These are phyloP conservation scores for Coecobrya sp. DNA, from an alignment of 2,888 invertebrate genomes.

Conservation along the genomic window DNA sequence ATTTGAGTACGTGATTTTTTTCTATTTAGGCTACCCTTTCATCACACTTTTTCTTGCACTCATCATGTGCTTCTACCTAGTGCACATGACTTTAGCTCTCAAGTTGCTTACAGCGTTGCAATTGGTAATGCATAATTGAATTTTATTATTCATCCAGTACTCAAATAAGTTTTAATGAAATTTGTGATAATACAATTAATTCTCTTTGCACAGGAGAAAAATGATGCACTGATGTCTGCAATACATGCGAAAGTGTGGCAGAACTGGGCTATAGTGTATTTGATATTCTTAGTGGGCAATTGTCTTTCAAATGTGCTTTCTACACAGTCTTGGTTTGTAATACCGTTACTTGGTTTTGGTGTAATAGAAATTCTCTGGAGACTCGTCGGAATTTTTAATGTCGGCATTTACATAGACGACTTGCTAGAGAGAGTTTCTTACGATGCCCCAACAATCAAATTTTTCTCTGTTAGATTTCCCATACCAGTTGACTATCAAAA, in stretches of 20 bases:
- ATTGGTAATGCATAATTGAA: slow-evolving; percentile 57
- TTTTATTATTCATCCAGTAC: not conserved
- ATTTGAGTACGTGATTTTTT: slow-evolving; percentile 9
- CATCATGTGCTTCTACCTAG: slow-evolving; percentile 76
- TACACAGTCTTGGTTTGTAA: slow-evolving; percentile 52
- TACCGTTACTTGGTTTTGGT: slow-evolving; percentile 57
- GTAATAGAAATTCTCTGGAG: slow-evolving; percentile 81
- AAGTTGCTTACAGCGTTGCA: slow-evolving; percentile 76
- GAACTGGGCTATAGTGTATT: slow-evolving; percentile 83
- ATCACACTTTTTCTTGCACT: slow-evolving; percentile 71
- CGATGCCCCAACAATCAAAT: slow-evolving; percentile 79
- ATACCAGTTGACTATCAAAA: slow-evolving; percentile 50
- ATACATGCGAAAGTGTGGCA: slow-evolving; percentile 83
- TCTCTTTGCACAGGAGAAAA: slow-evolving; percentile 70
- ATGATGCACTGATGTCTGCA: slow-evolving; percentile 72
- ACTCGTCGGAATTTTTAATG: slow-evolving; percentile 82
- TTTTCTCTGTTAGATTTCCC: slow-evolving; percentile 82
- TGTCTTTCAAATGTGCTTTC: slow-evolving; percentile 80
- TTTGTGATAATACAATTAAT: slow-evolving; percentile 25
- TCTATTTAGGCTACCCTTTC: slow-evolving; percentile 71
- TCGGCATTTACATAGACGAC: slow-evolving; percentile 83
- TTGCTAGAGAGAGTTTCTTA: slow-evolving; percentile 74
- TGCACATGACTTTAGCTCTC: slow-evolving; percentile 81
- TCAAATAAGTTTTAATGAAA: not conserved
- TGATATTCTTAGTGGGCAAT: slow-evolving; percentile 79